Conservation (phyloP, 2,888 invertebrate genomes). For the Gortyna flavago region DNA sequence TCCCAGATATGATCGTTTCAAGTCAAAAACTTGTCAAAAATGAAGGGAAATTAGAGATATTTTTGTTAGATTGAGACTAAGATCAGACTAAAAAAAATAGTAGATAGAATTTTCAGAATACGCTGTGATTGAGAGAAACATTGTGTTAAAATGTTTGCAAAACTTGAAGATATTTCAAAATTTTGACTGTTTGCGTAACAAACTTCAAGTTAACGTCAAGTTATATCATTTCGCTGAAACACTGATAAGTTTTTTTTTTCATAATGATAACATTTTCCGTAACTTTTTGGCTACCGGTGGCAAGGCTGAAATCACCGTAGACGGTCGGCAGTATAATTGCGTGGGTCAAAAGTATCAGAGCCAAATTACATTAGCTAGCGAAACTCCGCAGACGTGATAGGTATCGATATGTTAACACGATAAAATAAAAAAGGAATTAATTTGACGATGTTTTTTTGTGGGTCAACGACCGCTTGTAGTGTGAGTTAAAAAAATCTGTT, state of each 20-base stretch:
- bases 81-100: neutral
- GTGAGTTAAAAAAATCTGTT: too few relatives aligned
- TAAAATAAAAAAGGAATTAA: too few relatives aligned
- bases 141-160: neutral
- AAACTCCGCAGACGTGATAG: too few relatives aligned
- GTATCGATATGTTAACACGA: too few relatives aligned
- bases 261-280: neutral
- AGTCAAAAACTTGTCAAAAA: too few relatives aligned
- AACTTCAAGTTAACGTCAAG: constrained; percentile 15
- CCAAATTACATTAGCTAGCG: too few relatives aligned
- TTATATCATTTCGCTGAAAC: constrained; percentile 16
- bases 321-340: neutral
- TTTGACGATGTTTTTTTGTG: too few relatives aligned
- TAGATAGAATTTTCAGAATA: neutral
- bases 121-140: too few relatives aligned
- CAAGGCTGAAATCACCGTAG: neutral
- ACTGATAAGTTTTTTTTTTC: constrained; percentile 15
- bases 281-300: constrained; percentile 2
- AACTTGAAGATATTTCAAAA: constrained; percentile 1
- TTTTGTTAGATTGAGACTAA: too few relatives aligned
- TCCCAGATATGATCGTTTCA: too few relatives aligned
- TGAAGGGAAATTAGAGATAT: too few relatives aligned
- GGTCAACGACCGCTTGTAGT: too few relatives aligned
- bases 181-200: constrained; percentile 7
- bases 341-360: neutral